Conservation (phyloP, 2,888 invertebrate genomes). For the Philaethria dido region DNA sequence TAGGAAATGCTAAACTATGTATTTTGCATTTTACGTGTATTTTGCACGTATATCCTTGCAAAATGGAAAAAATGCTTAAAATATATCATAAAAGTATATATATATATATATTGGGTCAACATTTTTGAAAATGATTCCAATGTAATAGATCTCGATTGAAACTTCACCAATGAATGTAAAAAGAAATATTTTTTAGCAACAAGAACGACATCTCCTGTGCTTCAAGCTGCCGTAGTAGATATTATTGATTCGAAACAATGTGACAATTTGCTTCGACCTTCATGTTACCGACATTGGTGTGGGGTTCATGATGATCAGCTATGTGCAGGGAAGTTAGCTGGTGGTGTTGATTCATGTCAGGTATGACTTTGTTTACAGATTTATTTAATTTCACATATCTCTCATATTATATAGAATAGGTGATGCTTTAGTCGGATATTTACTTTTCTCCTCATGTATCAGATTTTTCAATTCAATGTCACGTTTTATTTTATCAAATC, state of each 20-base stretch:
- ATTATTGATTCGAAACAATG: constrained; percentile 47
- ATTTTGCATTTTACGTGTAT: too few relatives aligned
- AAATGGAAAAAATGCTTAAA: neutral
- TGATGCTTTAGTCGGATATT: too few relatives aligned
- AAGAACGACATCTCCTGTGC: constrained; percentile 33
- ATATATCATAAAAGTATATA: neutral
- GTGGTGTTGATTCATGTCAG: constrained; percentile 45
- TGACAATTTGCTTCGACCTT: constrained; percentile 40
- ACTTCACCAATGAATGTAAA: too few relatives aligned
- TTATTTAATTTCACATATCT: neutral
- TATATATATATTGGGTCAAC: too few relatives aligned
- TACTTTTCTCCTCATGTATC: too few relatives aligned
- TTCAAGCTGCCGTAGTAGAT: constrained; percentile 50
- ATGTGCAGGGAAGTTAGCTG: constrained; percentile 47
- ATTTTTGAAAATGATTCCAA: too few relatives aligned
- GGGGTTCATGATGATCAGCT: constrained; percentile 44
- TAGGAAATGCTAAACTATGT: too few relatives aligned
- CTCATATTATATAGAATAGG: too few relatives aligned
- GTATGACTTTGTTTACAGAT: neutral
- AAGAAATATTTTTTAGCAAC: constrained; percentile 21
- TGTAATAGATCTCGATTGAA: too few relatives aligned
- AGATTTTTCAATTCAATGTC: too few relatives aligned
- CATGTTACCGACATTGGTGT: constrained; percentile 49
- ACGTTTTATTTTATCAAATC: too few relatives aligned
- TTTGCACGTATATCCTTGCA: too few relatives aligned